A percentile compares a stretch with the other conserved stretches of the same genome.
Conservation (phyloP, 1,140 invertebrate genomes). For the Nasonia vitripennis region DNA sequence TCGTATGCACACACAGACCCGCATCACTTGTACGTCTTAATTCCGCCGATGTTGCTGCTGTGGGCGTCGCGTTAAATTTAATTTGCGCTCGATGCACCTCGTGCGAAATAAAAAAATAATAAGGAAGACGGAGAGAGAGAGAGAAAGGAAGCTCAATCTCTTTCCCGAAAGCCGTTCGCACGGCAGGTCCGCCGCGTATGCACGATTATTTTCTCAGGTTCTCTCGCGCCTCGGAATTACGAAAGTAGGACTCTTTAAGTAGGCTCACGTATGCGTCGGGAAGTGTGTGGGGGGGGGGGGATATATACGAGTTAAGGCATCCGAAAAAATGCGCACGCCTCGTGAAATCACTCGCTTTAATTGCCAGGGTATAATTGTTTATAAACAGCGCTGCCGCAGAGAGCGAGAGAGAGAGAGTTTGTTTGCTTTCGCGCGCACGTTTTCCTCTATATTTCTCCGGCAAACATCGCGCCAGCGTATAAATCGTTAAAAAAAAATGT, state of each 20-base stretch:
- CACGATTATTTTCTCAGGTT: slow-evolving; percentile 32
- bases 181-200: not conserved
- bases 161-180: slow-evolving; percentile 2
- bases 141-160: not conserved
- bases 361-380: slow-evolving; percentile 5
- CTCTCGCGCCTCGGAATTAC: slow-evolving; percentile 36
- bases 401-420: not conserved
- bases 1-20: not conserved
- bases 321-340: slow-evolving; percentile 1
- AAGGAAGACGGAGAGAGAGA: not conserved
- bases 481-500: not conserved
- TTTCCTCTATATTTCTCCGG: too few relatives aligned
- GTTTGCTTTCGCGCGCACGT: too few relatives aligned
- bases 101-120: not conserved
- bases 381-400: not conserved
- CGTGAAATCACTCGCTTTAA: slow-evolving; percentile 18
- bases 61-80: not conserved
- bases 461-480: too few relatives aligned
- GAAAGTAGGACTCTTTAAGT: slow-evolving; percentile 45
- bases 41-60: too few relatives aligned
- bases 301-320: not conserved
- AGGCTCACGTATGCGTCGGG: not conserved
- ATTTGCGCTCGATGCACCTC: not conserved
- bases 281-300: not conserved
- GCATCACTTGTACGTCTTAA: too few relatives aligned